A percentile compares a stretch with the other conserved stretches of the same genome.
Evolutionary conservation across 2,888 invertebrate genomes (phyloP).

Genomic region (Lacanobia oleracea): DNA sequence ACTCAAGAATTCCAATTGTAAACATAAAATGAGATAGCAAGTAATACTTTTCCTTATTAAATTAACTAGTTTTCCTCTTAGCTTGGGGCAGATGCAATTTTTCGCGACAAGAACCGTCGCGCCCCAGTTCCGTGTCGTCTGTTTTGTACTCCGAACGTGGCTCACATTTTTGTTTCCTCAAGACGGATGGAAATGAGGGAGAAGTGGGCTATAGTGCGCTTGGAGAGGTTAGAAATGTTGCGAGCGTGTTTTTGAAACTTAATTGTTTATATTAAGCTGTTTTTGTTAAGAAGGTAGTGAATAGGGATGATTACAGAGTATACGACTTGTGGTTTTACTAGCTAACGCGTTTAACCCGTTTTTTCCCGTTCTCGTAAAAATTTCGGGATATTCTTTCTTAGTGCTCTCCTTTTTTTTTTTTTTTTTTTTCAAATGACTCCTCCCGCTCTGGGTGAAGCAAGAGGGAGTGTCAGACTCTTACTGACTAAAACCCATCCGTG

Average conservation of each 20-base stretch:
- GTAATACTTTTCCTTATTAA: constrained; percentile 55
- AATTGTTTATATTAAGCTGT: background rate
- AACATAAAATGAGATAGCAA: constrained; percentile 41
- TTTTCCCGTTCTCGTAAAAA: too few species aligned
- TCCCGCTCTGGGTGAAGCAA: too few species aligned
- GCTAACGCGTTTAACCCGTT: too few species aligned
- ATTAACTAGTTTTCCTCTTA: constrained; percentile 55
- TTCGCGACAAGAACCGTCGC: constrained; percentile 54
- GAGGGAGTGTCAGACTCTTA: too few species aligned
- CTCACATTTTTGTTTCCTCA: constrained; percentile 45
- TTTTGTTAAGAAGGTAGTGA: background rate
- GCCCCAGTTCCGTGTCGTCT: constrained; percentile 52
- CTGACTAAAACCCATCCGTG: too few species aligned
- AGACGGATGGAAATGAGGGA: constrained; percentile 39
- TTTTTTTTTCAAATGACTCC: too few species aligned
- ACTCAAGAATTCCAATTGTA: constrained; percentile 41
- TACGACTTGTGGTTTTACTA: too few species aligned
- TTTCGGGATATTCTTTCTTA: too few species aligned
- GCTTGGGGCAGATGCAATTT: constrained; percentile 58
- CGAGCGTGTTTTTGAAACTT: background rate
- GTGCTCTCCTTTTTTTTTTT: too few species aligned
- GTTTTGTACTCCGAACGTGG: constrained; percentile 55
- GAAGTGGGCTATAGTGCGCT: constrained; percentile 42
- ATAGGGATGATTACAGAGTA: background rate
- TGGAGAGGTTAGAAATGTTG: constrained; percentile 31